Evolutionary conservation across 1,140 invertebrate species (phyloP), one percentile per base, ranked within the genome.

Genomic region (Lysiphlebus fabarum): DNA sequence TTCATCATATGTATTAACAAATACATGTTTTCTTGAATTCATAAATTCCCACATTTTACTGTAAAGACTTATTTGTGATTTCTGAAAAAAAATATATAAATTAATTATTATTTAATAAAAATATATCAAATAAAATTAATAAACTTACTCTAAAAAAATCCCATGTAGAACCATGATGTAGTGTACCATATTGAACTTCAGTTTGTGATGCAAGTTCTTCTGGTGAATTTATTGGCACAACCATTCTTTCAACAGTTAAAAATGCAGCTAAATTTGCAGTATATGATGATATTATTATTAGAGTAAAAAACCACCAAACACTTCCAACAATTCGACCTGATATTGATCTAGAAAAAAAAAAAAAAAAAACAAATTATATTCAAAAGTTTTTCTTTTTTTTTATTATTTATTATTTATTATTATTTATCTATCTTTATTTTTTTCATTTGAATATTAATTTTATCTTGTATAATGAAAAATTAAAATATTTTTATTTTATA

Each of bases 221-320:
- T 1, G 93, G 89, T 6, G 92, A 93, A 74, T 96, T 95, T 61
- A 98, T 95, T 1, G 94, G 93, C 7, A 93, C 89, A 0, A 95
- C 88, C 89, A 98, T 96, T 51, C 94, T 82, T 75, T 96, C 94
- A 11, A 97, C 90, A 1, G 94, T 97, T 44, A 96, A 85, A 79
- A 98, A 99, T 10, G 96, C 96, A 2, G 96, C 95, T 58, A 99
- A 82, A 79, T 99, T 99, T 47, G 96, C 96, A 12, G 96, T 99
- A 78, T 99, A 99, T 10, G 95, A 98, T 42, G 95, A 98, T 61
- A 99, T 96, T 58, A 99, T 85, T 70, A 99, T 98, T 17, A 99
- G 84, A 0, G 96, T 98, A 78, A 99, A 99, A 80, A 99, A 99
- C 96, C 96, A 99, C 96, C 96, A 99, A 1, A 96, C 94, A 50